Evolutionary conservation across 1,140 invertebrate genomes (phyloP).

Genomic region (Solen grandis): DNA sequence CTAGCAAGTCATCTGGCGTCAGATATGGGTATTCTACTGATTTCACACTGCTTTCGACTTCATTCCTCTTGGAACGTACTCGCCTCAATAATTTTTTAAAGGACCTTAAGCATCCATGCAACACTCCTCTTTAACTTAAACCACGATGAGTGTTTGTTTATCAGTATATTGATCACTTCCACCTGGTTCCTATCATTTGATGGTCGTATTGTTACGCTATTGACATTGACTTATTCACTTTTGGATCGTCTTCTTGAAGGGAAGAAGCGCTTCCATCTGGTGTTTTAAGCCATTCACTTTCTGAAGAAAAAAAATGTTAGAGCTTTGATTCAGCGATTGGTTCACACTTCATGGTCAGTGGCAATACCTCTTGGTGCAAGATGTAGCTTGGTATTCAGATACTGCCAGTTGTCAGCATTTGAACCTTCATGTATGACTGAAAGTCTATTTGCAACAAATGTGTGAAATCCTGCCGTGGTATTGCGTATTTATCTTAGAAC

Average conservation of each 20-base stretch:
- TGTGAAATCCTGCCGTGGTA: constrained; percentile 49
- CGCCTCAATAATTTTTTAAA: no score
- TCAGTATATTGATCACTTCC: no score
- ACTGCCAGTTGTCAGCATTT: constrained; percentile 18
- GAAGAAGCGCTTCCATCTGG: neutral
- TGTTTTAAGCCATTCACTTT: neutral
- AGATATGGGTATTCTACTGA: no score
- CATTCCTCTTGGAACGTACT: no score
- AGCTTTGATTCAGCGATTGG: constrained; percentile 26
- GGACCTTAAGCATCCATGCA: no score
- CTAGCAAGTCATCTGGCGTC: no score
- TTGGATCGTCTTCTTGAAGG: constrained; percentile 18
- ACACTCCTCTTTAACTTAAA: no score
- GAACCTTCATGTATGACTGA: constrained; percentile 5
- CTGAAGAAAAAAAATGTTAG: constrained; percentile 14
- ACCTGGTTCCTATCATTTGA: no score
- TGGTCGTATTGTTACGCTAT: neutral
- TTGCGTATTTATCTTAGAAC: constrained; percentile 53
- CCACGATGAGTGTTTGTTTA: no score
- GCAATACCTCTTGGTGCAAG: neutral
- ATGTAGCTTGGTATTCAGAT: constrained; percentile 13
- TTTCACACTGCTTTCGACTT: no score
- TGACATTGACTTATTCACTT: constrained; percentile 18
- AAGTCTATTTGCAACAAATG: constrained; percentile 7
- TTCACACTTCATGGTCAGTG: neutral